Base-by-base conservation (phyloP, 2,113 vertebrate species). In the Bucco capensis region DNA sequence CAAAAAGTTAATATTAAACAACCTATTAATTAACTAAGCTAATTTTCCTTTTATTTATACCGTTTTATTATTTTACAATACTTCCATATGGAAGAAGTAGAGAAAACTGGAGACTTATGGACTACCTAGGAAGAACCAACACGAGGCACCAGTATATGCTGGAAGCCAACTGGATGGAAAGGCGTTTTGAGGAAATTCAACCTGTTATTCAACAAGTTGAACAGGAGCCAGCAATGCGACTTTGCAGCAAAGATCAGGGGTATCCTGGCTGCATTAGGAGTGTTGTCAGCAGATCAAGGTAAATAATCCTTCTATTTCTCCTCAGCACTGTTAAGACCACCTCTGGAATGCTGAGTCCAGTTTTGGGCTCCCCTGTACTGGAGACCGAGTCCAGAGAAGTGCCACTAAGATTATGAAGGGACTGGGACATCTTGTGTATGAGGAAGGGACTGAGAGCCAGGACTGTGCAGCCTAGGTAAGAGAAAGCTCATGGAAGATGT, bases 201-300 rank as follows among this genome's bases (percentile, higher is more conserved):
- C 14, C 51, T 57, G 17, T 33, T 69, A 31, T 54, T 28, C 11
- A 66, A n/a, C 7, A 65, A 66, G 19, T 11, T 37, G n/a, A 53
- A 3, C 23, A 54, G 1, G 1, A 38, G 24, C 25, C 42, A 57
- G 61, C n/a, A 69, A 31, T 1, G 0, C 28, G 67, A 27, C n/a
- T 24, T 23, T n/a, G 14, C n/a, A 6, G 21, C 58, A 70, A 77
- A 65, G 60, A 1, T 27, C 46, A 49, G 9, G 4, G 28, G 10
- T 31, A 53, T 10, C 42, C 28, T 42, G n/a, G 14, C 51, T 75
- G 25, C 28, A n/a, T 8, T 10, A 38, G 50, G 14, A 69, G 19
- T 10, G n/a, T 3, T 49, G 50, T 50, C 33, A 81, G 54, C 19
- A 53, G 6, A 15, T 2, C 0, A 0, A 86, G 5, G 2, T 4